Evolutionary conservation across 2,113 vertebrate species (phyloP), one percentile per base, ranked within the genome.

Genomic region (Podiceps cristatus): DNA sequence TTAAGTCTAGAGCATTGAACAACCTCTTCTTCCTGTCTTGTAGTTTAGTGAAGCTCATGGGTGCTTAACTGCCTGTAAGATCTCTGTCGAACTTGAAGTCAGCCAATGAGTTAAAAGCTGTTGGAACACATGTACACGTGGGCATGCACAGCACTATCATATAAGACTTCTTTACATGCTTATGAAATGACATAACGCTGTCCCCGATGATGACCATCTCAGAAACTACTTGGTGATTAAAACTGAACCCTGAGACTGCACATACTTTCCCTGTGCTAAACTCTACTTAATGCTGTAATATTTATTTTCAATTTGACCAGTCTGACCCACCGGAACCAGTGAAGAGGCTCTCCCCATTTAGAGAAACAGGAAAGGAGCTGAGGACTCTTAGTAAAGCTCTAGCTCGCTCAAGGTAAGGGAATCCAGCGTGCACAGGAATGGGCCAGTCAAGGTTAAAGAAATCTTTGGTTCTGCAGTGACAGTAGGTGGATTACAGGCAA

Each of bases 361-460:
- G 23, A 85, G 98, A 97, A 25, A 24, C 92, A 79, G 87, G 96
- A 67, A 97, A 97, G 92, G 95, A 97, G 3, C 44, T 97, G 80
- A 78, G 45, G 49, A 97, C 93, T 93, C 96, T 97, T 40, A 96
- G 90, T 76, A 98, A 96, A 84, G 96, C 98, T 82, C 97, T 98
- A 7, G 49, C 52, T 35, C 93, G 55, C 11, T 98, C 98, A 88
- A 98, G 98, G 98, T 99, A 95, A 98, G 97, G 91, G 42, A 79
- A 85, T 67, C 15, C 63, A 68, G 72, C 78, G 40, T 49, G 14
- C 50, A 22, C 27, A 45, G 49, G 62, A 62, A 42, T 49, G 3
- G 24, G 9, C 33, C 23, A 55, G 18, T 27, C 12, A 66, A 55
- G 28, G 52, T 17, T 20, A 18, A 47, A 42, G 13, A 5, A 62